phyloP scores from a whole-genome alignment of 2,888 invertebrate genomes.

The Lepas anatifera region DNA sequence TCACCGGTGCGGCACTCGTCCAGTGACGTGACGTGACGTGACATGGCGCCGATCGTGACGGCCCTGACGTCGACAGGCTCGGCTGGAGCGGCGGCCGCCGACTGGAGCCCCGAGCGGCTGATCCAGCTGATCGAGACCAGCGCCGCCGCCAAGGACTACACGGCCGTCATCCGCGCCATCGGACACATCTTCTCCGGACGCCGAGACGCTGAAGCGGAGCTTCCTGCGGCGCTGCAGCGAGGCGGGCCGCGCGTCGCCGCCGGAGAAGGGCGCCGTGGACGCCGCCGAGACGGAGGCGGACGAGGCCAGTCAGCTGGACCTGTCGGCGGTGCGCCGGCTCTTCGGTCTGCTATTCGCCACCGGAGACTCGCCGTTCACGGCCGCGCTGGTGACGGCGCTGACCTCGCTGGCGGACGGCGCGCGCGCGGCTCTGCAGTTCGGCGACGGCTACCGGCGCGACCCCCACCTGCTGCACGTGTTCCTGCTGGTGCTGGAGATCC shows the following conservation, averaged over 20 bases:
- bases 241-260: background rate
- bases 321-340: background rate
- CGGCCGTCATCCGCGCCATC: background rate
- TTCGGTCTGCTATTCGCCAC: background rate
- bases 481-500: constrained; percentile 66
- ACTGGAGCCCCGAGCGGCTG: background rate
- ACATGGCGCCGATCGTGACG: background rate
- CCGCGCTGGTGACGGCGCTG: constrained; percentile 11
- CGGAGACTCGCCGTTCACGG: background rate
- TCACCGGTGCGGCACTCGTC: background rate
- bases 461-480: constrained; percentile 45
- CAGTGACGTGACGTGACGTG: no score
- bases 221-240: background rate
- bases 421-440: background rate
- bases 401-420: constrained; percentile 7
- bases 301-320: background rate
- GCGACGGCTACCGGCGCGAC: constrained; percentile 31
- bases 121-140: background rate
- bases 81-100: background rate
- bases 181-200: background rate
- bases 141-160: background rate
- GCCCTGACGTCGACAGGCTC: no score
- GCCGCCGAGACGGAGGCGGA: background rate
- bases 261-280: background rate
- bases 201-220: background rate